Percentiles rank a stretch among this genome's conserved stretches.
Evolutionary conservation across 2,113 vertebrate species (phyloP).

Genomic region (Herpetotheres cachinnans): DNA sequence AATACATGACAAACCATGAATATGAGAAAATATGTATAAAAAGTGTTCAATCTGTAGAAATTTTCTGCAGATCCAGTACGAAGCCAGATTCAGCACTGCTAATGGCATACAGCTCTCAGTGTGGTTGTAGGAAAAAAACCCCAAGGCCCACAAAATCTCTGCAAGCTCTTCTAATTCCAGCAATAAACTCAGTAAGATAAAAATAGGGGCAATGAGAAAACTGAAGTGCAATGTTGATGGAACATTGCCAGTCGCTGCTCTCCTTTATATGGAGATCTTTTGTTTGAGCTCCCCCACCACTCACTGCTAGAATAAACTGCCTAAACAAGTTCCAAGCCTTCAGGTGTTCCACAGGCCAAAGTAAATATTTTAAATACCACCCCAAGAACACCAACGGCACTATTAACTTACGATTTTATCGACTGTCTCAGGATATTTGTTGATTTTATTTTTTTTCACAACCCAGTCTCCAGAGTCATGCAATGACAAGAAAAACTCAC

Average conservation of each 20-base stretch:
- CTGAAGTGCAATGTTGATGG: background rate
- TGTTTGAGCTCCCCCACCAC: background rate
- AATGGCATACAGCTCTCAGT: background rate
- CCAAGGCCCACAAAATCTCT: background rate
- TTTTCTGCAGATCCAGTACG: background rate
- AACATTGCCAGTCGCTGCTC: background rate
- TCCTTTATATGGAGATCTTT: background rate
- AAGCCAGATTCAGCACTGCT: background rate
- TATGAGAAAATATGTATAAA: background rate
- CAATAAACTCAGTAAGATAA: background rate
- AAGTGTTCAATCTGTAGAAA: background rate
- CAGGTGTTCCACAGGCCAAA: background rate
- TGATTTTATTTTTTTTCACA: background rate
- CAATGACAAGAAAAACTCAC: background rate
- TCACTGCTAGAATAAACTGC: background rate
- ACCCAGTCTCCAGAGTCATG: background rate
- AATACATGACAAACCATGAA: background rate
- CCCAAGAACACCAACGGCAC: background rate
- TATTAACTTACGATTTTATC: background rate
- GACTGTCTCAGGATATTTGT: background rate
- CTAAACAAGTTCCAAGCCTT: background rate
- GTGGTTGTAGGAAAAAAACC: background rate
- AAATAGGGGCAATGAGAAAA: background rate
- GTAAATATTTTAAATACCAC: constrained; percentile 1
- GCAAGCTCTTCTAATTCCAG: background rate